phyloP scores from a whole-genome alignment of 1,140 invertebrate genomes.

The Pogonus chalceus region DNA sequence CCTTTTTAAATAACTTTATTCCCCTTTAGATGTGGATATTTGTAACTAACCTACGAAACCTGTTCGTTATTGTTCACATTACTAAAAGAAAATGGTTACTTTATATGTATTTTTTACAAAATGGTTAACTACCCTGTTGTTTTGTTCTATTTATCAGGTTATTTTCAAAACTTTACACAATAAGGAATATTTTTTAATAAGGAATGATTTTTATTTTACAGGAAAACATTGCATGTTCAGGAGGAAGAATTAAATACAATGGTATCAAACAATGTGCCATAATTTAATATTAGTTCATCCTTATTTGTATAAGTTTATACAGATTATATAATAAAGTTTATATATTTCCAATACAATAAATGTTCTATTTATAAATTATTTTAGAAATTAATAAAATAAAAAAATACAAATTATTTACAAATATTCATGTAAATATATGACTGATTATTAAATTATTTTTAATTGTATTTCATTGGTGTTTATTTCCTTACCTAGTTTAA shows the following conservation, averaged over 20 bases:
- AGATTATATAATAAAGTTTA: constrained; percentile 1
- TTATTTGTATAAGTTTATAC: not conserved
- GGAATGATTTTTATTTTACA: no score
- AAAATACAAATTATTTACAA: not conserved
- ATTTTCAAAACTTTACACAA: no score
- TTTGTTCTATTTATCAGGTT: no score
- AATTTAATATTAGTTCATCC: not conserved
- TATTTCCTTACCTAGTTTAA: not conserved
- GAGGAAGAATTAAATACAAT: not conserved
- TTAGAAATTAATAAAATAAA: not conserved
- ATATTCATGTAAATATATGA: not conserved
- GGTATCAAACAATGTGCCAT: not conserved
- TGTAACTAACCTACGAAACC: no score
- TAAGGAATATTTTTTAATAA: no score
- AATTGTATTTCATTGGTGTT: not conserved
- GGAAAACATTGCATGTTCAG: not conserved
- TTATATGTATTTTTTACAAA: no score
- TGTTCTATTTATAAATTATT: not conserved
- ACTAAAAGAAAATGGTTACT: no score
- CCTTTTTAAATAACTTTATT: no score
- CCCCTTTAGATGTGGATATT: no score
- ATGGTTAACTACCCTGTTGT: no score
- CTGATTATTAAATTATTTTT: not conserved
- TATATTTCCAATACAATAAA: constrained; percentile 4
- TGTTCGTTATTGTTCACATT: no score